Evolutionary conservation across 2,113 vertebrate genomes (phyloP), one percentile per base, ranked within the genome.

Genomic region (Nothoprocta perdicaria): DNA sequence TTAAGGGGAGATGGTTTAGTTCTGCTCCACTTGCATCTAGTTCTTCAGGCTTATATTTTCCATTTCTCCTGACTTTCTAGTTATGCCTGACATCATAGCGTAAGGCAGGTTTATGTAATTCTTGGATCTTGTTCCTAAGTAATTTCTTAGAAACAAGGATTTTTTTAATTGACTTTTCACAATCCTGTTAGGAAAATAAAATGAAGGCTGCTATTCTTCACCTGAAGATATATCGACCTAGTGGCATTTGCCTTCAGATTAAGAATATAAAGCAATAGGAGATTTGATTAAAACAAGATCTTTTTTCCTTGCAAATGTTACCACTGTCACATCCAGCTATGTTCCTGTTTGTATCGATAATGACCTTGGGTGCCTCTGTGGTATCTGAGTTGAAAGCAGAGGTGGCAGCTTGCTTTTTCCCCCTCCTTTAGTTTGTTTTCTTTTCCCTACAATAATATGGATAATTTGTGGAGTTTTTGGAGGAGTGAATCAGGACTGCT

Each of bases 181-280:
- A 87, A 14, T 93, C 72, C 84, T 80, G 66, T 93, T 92, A 94
- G 86, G 73, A 68, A 89, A 88, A 86, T 90, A 81, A 94, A 90
- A 96, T 43, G 63, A 78, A 91, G 38, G 73, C 66, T 91, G 75
- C 52, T 94, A 65, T 89, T 93, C 84, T 85, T 77, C 57, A 86
- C 81, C 79, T 84, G 69, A 92, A 93, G 83, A 52, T 31, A 6
- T 84, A 46, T 87, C 88, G 94, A 26, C 50, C 73, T 84, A 75
- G 69, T 77, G 84, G 55, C 69, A 66, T 92, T 92, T 95, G 71
- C 79, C 67, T 94, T 90, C 66, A 82, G 86, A 88, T 89, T 82
- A 91, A 84, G 84, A 91, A 69, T 77, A 86, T 43, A 89, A 74
- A 95, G 73, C 72, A 92, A 79, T 58, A 89, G 69, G 80, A 92